Evolutionary conservation across 2,113 vertebrate species (phyloP).

Genomic region (Chelonoidis abingdonii): DNA sequence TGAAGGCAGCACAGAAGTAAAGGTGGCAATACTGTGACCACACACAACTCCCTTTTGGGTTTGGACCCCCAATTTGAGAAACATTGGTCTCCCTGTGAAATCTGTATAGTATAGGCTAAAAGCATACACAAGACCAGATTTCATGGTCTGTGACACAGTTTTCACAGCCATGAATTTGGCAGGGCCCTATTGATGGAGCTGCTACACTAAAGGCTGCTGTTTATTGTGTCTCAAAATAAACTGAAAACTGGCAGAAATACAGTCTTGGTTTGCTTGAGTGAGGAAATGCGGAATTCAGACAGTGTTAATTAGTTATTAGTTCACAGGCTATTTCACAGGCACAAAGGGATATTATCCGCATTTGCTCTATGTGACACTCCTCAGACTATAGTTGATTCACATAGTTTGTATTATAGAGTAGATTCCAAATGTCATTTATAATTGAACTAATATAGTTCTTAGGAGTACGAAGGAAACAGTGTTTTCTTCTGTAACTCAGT

Average conservation of each 20-base stretch:
- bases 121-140: no score
- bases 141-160: no score
- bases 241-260: constrained; percentile 20
- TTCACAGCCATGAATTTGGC: no score
- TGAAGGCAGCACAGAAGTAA: no score
- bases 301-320: constrained; percentile 41
- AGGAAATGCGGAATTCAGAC: constrained; percentile 43
- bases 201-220: background rate
- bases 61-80: no score
- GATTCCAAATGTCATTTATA: background rate
- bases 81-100: no score
- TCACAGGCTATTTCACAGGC: constrained; percentile 64
- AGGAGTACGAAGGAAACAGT: background rate
- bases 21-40: no score
- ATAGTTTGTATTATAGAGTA: background rate
- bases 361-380: background rate
- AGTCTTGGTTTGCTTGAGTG: constrained; percentile 29
- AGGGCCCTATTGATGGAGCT: background rate
- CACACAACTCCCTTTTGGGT: no score
- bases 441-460: background rate
- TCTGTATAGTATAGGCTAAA: no score
- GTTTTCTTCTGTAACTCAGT: background rate
- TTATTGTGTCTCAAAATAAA: background rate
- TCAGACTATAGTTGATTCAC: constrained; percentile 32
- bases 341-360: constrained; percentile 38